These are phyloP conservation scores for Origma solitaria DNA, from an alignment of 2,113 vertebrate genomes.

Conservation along the genomic window DNA sequence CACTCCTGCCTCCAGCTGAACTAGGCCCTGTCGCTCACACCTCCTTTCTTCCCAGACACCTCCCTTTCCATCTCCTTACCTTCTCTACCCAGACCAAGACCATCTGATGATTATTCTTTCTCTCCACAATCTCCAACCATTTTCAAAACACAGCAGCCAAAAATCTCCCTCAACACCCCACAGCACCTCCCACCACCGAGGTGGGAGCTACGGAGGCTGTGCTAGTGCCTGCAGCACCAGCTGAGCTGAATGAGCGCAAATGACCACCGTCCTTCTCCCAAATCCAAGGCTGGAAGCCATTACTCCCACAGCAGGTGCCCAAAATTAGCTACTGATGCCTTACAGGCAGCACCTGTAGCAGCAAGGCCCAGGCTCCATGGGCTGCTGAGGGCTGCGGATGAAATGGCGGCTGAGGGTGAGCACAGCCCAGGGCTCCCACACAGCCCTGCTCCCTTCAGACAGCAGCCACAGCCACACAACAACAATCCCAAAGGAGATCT, in stretches of 20 bases:
- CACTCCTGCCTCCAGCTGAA: not conserved
- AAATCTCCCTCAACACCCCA: not conserved
- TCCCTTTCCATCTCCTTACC: not conserved
- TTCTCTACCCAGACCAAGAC: not conserved
- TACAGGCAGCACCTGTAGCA: not conserved
- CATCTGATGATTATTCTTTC: not conserved
- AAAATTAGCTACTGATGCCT: not conserved
- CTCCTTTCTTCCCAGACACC: not conserved
- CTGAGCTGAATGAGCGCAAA: not conserved
- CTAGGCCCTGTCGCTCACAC: fast-evolving
- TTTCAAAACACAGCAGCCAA: not conserved
- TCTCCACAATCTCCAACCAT: not conserved
- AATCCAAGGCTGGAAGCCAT: not conserved
- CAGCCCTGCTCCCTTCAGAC: no score
- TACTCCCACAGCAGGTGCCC: not conserved
- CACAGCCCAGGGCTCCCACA: not conserved
- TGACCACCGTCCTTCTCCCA: not conserved
- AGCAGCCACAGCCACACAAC: not conserved
- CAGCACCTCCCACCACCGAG: not conserved
- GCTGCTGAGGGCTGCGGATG: not conserved
- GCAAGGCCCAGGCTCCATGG: fast-evolving
- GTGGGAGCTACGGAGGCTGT: not conserved
- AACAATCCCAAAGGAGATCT: not conserved
- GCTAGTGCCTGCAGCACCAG: not conserved
- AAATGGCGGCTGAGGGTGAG: not conserved